These are phyloP conservation scores for Chaetodon trifasciatus DNA, from an alignment of 2,797 vertebrate genomes.

Conservation along the genomic window DNA sequence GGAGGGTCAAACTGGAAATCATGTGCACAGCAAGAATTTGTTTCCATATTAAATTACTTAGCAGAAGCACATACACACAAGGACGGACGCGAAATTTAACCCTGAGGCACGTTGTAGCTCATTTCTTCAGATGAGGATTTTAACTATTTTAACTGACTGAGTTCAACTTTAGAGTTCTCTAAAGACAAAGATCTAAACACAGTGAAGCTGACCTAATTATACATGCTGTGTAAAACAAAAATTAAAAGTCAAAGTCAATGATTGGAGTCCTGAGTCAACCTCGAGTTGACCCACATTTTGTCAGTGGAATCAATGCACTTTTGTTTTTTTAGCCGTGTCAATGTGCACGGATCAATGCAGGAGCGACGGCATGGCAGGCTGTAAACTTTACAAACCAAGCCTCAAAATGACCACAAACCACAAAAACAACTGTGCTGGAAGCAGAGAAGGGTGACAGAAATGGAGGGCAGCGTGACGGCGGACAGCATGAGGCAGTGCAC, in stretches of 20 bases:
- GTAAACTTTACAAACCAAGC: no score
- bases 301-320: no score
- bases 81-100: neutral
- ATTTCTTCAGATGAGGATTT: neutral
- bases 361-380: no score
- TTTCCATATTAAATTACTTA: neutral
- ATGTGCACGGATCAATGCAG: no score
- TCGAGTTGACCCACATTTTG: no score
- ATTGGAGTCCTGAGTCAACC: no score
- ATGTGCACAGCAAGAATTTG: no score
- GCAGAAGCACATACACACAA: neutral
- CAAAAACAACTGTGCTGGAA: neutral
- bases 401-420: no score
- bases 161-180: neutral
- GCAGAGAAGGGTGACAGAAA: neutral
- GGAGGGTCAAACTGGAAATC: neutral
- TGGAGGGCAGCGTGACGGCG: neutral
- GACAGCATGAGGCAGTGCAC: neutral
- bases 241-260: no score
- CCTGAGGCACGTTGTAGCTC: constrained; percentile 1
- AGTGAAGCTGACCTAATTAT: neutral
- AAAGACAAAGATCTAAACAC: neutral
- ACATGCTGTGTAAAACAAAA: neutral
- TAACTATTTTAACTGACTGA: neutral
- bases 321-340: no score